A percentile compares a stretch with the other conserved stretches of the same genome.
These are phyloP conservation scores for Scomber scombrus DNA, from an alignment of 2,113 vertebrate species.

Conservation along the genomic window DNA sequence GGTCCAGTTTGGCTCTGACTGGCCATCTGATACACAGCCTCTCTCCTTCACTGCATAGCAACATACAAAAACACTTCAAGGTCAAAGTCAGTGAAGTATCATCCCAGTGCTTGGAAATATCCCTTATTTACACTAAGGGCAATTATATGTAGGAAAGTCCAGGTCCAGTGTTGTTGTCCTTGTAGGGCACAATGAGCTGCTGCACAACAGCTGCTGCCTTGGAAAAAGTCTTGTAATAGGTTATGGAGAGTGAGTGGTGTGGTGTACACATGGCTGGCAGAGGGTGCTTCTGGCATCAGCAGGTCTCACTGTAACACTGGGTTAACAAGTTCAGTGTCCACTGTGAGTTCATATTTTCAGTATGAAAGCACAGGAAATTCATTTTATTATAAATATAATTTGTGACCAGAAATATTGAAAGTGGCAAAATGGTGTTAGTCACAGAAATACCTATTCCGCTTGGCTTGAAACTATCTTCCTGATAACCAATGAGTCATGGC, in stretches of 20 bases:
- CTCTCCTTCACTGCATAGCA: constrained; percentile 16
- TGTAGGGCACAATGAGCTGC: constrained; percentile 34
- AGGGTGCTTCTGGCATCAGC: constrained; percentile 28
- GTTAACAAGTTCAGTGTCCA: constrained; percentile 37
- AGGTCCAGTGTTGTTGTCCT: constrained; percentile 34
- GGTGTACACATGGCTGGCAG: constrained; percentile 58
- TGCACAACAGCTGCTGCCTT: constrained; percentile 31
- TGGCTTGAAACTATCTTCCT: neutral
- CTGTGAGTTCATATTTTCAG: neutral
- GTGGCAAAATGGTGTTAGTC: neutral
- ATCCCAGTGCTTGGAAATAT: constrained; percentile 2
- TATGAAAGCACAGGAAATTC: neutral
- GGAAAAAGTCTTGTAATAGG: constrained; percentile 63
- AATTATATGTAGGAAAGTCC: constrained; percentile 41
- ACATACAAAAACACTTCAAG: constrained; percentile 42
- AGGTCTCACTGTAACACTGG: constrained; percentile 5
- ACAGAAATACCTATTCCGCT: neutral
- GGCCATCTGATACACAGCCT: constrained; percentile 23
- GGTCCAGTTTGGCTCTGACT: constrained; percentile 28
- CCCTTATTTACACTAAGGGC: constrained; percentile 39
- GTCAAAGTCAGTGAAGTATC: constrained; percentile 12
- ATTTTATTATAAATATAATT: neutral
- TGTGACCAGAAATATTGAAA: neutral
- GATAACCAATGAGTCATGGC: neutral
- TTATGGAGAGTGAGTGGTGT: constrained; percentile 41